These are phyloP conservation scores for Tipula confusa DNA, from an alignment of 2,888 invertebrate genomes.

Conservation along the genomic window DNA sequence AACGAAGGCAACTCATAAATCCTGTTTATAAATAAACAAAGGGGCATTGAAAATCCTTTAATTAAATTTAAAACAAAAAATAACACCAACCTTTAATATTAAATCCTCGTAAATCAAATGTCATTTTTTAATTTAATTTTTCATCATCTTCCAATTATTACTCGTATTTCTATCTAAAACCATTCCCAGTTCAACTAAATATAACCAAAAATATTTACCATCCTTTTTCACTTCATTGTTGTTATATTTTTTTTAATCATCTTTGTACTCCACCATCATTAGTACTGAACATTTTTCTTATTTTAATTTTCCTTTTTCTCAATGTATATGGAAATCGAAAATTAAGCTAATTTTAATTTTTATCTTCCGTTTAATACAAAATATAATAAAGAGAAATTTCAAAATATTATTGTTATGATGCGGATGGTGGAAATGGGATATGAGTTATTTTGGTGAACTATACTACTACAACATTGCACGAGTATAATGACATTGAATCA, in stretches of 20 bases:
- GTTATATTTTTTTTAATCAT: neutral
- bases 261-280: neutral
- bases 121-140: neutral
- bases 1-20: neutral
- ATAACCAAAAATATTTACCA: neutral
- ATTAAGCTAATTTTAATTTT: slow-evolving; percentile 12
- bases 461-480: too few species aligned
- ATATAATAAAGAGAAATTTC: neutral
- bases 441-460: too few species aligned
- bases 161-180: neutral
- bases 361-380: neutral
- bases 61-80: neutral
- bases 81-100: neutral
- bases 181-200: neutral
- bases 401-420: neutral
- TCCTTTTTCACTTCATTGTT: neutral
- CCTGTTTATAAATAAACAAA: neutral
- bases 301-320: neutral
- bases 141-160: neutral
- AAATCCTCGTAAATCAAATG: neutral
- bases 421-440: neutral
- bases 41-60: neutral
- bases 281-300: neutral
- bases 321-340: neutral
- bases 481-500: neutral